Percentiles rank a stretch among this genome's conserved stretches.
These are phyloP conservation scores for Chrysina gloriosa DNA, from an alignment of 2,888 invertebrate genomes.

Conservation along the genomic window DNA sequence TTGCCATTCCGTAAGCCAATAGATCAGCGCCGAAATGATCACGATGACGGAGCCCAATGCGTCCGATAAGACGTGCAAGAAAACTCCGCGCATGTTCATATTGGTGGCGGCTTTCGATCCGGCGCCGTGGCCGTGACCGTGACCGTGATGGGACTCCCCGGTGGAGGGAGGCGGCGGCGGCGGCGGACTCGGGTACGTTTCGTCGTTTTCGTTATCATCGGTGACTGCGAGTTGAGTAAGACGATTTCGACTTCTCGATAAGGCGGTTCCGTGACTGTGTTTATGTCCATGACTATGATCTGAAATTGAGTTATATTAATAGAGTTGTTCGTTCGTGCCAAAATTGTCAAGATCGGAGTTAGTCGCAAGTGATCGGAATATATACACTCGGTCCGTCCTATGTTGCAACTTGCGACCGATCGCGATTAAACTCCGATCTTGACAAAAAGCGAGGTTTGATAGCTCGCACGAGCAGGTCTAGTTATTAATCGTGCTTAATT, in stretches of 20 bases:
- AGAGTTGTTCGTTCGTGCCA: no score
- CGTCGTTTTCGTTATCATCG: constrained; percentile 80
- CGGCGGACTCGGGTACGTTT: constrained; percentile 68
- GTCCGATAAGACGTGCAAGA: constrained; percentile 96
- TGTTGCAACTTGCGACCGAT: no score
- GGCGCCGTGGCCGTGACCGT: constrained; percentile 67
- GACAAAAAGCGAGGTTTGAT: no score
- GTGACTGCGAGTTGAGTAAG: constrained; percentile 72
- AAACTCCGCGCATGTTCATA: constrained; percentile 99
- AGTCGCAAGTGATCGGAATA: no score
- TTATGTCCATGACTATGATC: constrained; percentile 81
- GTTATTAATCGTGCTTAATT: no score
- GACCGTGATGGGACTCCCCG: constrained; percentile 46
- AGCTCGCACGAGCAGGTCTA: no score
- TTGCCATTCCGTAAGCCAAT: constrained; percentile 84
- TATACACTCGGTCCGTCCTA: no score
- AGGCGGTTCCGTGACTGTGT: constrained; percentile 74
- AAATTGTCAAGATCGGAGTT: no score
- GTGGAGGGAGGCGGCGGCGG: constrained; percentile 55
- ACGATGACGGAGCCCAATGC: constrained; percentile 96
- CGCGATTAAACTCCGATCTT: no score
- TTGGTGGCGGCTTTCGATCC: constrained; percentile 79
- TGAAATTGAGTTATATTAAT: no score
- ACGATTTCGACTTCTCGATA: constrained; percentile 71
- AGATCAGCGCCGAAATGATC: constrained; percentile 80